Evolutionary conservation across 2,113 vertebrate genomes (phyloP).

Genomic region (Myodes glareolus): DNA sequence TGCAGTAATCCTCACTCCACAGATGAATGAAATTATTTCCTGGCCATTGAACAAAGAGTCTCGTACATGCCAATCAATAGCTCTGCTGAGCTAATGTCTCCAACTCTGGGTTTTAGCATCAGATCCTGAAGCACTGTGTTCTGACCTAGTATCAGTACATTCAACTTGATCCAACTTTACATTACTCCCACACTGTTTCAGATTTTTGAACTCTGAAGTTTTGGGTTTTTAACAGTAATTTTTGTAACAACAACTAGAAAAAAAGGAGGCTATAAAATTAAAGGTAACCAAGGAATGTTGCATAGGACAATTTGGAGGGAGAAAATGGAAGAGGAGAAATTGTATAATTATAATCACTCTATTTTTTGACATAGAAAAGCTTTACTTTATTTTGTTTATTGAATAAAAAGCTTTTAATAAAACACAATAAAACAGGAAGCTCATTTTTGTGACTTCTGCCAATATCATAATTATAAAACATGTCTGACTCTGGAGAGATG

Average conservation of each 20-base stretch:
- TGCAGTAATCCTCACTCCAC: not conserved
- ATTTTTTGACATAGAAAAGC: not conserved
- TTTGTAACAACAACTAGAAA: not conserved
- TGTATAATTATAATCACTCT: not conserved
- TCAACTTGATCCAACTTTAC: not conserved
- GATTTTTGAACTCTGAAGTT: not conserved
- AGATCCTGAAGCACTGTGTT: not conserved
- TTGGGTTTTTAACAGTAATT: not conserved
- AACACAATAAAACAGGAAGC: no score
- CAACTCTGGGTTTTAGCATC: not conserved
- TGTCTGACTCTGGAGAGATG: no score
- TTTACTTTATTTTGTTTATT: no score
- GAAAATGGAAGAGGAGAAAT: not conserved
- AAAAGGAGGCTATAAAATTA: not conserved
- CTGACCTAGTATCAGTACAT: not conserved
- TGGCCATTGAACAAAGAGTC: not conserved
- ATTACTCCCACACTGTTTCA: not conserved
- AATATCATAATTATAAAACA: no score
- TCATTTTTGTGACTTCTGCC: no score
- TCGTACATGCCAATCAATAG: not conserved
- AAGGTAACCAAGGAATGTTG: not conserved
- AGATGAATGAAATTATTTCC: not conserved
- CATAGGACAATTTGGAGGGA: not conserved
- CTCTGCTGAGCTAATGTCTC: not conserved
- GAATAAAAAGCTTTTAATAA: no score